phyloP scores from a whole-genome alignment of 2,888 invertebrate species.

The Rhaphigaster nebulosa region DNA sequence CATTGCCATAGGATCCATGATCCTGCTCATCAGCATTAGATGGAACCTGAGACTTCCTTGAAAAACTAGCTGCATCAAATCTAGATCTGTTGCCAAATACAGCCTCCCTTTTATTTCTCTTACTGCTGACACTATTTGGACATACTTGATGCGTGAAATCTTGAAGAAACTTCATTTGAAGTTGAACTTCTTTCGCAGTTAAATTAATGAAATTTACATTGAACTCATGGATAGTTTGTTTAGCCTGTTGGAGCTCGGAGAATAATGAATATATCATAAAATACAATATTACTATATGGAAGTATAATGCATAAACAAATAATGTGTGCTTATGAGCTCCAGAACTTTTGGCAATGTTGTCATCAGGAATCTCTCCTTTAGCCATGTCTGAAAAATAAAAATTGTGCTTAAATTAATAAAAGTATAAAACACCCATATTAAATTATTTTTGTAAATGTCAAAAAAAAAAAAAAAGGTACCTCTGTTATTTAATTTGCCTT shows the following conservation, averaged over 20 bases:
- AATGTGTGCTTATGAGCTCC: background rate
- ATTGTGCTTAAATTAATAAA: background rate
- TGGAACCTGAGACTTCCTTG: conserved; percentile 7
- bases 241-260: conserved; percentile 27
- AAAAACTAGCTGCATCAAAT: conserved; percentile 17
- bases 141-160: conserved; percentile 5
- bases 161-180: conserved; percentile 50
- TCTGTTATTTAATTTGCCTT: background rate
- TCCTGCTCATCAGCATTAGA: background rate
- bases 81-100: background rate
- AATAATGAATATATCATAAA: conserved; percentile 38
- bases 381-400: conserved; percentile 40
- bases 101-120: conserved; percentile 19
- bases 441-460: background rate
- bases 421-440: background rate
- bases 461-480: background rate
- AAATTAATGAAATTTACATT: conserved; percentile 53
- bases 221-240: conserved; percentile 48
- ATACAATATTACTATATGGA: conserved; percentile 53
- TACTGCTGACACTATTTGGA: background rate
- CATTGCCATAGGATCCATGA: background rate
- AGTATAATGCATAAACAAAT: conserved; percentile 25
- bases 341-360: background rate
- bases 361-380: background rate
- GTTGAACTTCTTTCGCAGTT: conserved; percentile 41